Evolutionary conservation across 2,113 vertebrate species (phyloP).

Genomic region (Dasyornis broadbenti): DNA sequence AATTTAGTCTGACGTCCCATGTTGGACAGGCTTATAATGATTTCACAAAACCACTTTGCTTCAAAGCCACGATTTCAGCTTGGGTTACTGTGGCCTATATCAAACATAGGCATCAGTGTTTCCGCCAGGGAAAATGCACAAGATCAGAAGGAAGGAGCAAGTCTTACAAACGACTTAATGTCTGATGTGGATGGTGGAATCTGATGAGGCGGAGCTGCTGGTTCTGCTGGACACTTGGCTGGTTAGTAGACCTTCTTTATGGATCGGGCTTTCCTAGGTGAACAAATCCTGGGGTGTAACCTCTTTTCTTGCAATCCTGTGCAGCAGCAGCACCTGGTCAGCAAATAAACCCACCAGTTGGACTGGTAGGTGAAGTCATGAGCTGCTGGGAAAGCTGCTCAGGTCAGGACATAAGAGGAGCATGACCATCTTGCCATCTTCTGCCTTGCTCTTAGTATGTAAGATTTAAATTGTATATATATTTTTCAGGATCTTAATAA

Average conservation of each 20-base stretch:
- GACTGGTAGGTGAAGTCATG: fast-evolving
- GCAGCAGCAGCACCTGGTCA: neutral
- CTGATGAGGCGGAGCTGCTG: neutral
- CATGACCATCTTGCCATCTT: neutral
- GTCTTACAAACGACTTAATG: neutral
- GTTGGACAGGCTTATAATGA: neutral
- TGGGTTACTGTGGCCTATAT: neutral
- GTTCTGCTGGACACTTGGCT: neutral
- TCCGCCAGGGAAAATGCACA: neutral
- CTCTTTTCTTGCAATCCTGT: neutral
- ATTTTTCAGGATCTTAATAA: neutral
- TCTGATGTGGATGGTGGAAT: too few species aligned
- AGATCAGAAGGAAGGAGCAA: neutral
- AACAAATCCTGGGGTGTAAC: neutral
- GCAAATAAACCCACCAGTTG: neutral
- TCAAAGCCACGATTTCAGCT: neutral
- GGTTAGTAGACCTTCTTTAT: neutral
- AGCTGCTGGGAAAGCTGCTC: neutral
- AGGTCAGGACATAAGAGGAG: neutral
- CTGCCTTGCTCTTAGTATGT: neutral
- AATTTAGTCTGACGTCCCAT: neutral
- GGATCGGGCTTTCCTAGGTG: neutral
- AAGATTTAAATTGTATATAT: neutral
- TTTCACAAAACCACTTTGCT: neutral
- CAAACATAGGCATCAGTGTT: neutral